Percentiles rank a stretch among this genome's conserved stretches.
Conservation (phyloP, 2,888 invertebrate species). For the Folsomia manolachei region DNA sequence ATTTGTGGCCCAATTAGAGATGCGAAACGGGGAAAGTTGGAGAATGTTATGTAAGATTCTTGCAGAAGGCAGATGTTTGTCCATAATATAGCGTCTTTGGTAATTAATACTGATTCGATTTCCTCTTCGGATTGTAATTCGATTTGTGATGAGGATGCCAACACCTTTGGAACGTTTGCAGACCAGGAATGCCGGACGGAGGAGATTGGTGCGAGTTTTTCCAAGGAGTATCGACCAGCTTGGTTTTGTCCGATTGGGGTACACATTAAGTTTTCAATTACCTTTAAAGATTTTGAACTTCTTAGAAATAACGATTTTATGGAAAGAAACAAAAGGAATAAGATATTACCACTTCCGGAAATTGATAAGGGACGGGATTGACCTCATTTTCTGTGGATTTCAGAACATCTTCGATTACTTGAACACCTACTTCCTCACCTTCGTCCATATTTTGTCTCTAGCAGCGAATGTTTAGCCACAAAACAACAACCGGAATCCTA, state of each 20-base stretch:
- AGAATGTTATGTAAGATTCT: slow-evolving; percentile 8
- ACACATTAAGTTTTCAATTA: neutral
- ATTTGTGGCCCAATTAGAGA: slow-evolving; percentile 10
- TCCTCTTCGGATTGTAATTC: slow-evolving; percentile 3
- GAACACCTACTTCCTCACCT: neutral
- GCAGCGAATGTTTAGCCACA: no score
- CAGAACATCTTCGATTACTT: neutral
- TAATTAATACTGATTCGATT: slow-evolving; percentile 4
- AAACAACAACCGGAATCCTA: neutral
- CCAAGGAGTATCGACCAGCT: neutral
- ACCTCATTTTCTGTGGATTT: neutral
- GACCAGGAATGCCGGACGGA: neutral
- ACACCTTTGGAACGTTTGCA: slow-evolving; percentile 1
- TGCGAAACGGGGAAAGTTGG: slow-evolving; percentile 14
- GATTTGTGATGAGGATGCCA: neutral
- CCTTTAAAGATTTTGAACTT: no score
- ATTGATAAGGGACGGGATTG: neutral
- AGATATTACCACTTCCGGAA: neutral
- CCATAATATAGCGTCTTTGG: slow-evolving; percentile 2
- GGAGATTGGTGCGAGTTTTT: neutral
- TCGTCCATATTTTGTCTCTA: neutral
- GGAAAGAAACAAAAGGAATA: no score
- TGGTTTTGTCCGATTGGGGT: neutral
- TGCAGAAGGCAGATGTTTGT: slow-evolving; percentile 9
- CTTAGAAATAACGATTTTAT: no score